Evolutionary conservation across 2,113 vertebrate genomes (phyloP).

Genomic region (Hippocampus comes): DNA sequence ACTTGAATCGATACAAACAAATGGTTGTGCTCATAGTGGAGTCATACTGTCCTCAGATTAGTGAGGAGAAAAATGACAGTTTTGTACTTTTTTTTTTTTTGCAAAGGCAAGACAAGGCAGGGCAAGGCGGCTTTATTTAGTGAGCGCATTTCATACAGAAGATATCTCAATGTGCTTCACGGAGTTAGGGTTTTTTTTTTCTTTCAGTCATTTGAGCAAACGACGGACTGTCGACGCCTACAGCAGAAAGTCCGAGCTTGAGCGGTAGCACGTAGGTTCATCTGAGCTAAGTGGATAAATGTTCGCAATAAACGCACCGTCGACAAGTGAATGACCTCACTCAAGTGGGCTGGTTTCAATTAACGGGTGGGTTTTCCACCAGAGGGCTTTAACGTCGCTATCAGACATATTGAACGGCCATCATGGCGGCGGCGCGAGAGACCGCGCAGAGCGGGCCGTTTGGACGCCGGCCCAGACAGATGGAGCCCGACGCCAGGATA

Average conservation of each 20-base stretch:
- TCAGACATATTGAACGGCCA: constrained; percentile 34
- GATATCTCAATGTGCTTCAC: too few relatives aligned
- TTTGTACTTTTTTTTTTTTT: too few relatives aligned
- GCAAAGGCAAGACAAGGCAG: too few relatives aligned
- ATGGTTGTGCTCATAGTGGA: not conserved
- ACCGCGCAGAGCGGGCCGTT: constrained; percentile 34
- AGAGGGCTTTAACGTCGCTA: constrained; percentile 36
- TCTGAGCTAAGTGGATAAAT: not conserved
- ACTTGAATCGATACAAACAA: not conserved
- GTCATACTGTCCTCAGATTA: too few relatives aligned
- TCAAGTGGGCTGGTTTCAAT: constrained; percentile 26
- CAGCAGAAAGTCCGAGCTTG: too few relatives aligned
- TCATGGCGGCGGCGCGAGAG: constrained; percentile 38
- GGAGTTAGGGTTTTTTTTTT: too few relatives aligned
- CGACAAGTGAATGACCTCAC: not conserved
- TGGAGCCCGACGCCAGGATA: constrained; percentile 56
- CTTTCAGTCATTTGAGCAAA: too few relatives aligned
- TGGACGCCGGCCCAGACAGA: constrained; percentile 61
- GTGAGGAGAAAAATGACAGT: too few relatives aligned
- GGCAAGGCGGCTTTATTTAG: too few relatives aligned
- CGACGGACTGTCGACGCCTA: too few relatives aligned
- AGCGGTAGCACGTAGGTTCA: not conserved
- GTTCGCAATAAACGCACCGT: not conserved
- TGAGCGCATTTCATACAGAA: too few relatives aligned
- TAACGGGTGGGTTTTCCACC: constrained; percentile 34